phyloP scores from a whole-genome alignment of 2,113 vertebrate genomes.

The Octodon degus region DNA sequence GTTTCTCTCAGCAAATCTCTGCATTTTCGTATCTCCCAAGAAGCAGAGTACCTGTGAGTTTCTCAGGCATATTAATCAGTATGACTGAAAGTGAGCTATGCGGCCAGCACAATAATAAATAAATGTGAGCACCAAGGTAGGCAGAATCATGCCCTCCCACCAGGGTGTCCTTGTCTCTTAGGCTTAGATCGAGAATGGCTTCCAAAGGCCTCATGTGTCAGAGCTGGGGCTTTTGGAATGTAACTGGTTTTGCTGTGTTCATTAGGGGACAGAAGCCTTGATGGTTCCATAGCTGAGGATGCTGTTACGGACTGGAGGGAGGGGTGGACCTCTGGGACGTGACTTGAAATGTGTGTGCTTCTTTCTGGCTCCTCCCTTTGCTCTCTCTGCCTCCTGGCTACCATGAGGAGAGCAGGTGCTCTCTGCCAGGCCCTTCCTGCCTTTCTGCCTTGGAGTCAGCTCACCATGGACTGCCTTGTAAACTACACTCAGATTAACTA shows the following conservation, averaged over 20 bases:
- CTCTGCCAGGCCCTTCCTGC: background rate
- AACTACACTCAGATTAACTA: background rate
- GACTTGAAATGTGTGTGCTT: background rate
- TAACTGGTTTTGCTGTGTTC: background rate
- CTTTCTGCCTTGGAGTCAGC: background rate
- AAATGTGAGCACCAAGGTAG: too few relatives aligned
- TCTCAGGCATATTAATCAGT: background rate
- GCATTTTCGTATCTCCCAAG: constrained; percentile 6
- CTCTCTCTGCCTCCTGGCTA: background rate
- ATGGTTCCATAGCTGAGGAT: background rate
- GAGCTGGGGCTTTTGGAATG: background rate
- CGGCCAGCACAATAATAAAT: background rate
- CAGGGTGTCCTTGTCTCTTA: background rate
- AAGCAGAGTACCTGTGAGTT: background rate
- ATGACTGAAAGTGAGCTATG: background rate
- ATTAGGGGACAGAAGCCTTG: background rate
- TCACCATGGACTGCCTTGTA: background rate
- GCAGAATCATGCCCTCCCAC: background rate
- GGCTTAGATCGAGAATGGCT: background rate
- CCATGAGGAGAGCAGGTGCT: background rate
- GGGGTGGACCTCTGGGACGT: background rate
- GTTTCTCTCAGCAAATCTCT: background rate
- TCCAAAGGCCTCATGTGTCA: background rate
- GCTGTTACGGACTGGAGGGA: background rate
- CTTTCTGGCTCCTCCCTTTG: background rate